phyloP scores from a whole-genome alignment of 1,140 invertebrate genomes.

The Neotoxoptera formosana region DNA sequence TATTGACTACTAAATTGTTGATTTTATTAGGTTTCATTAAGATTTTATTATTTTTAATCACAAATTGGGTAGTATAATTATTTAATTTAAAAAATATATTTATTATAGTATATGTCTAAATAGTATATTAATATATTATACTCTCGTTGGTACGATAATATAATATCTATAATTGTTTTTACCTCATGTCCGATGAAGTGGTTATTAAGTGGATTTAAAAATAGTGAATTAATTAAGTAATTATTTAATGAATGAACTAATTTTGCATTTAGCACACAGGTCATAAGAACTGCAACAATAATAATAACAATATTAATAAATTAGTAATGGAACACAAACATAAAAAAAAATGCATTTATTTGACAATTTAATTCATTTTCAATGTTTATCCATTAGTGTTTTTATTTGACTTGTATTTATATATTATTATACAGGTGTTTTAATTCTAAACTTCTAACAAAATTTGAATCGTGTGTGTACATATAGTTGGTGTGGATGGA shows the following conservation, averaged over 20 bases:
- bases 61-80: no score
- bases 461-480: not conserved
- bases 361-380: not conserved
- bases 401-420: not conserved
- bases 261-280: not conserved
- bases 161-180: not conserved
- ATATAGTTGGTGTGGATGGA: conserved; percentile 95
- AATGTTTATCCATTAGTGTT: not conserved
- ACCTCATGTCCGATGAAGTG: not conserved
- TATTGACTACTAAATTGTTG: not conserved
- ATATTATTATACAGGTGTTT: not conserved
- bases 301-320: not conserved
- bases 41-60: no score
- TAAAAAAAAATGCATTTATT: not conserved
- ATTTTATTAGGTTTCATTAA: no score
- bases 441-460: not conserved
- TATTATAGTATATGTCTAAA: no score
- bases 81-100: no score
- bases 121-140: not conserved
- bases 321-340: not conserved
- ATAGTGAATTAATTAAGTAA: not conserved
- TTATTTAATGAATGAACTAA: not conserved
- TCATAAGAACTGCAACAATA: not conserved
- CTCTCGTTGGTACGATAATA: not conserved
- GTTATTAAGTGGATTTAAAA: not conserved